Conservation (phyloP, 2,797 vertebrate species). For the Labeo calbasu region DNA sequence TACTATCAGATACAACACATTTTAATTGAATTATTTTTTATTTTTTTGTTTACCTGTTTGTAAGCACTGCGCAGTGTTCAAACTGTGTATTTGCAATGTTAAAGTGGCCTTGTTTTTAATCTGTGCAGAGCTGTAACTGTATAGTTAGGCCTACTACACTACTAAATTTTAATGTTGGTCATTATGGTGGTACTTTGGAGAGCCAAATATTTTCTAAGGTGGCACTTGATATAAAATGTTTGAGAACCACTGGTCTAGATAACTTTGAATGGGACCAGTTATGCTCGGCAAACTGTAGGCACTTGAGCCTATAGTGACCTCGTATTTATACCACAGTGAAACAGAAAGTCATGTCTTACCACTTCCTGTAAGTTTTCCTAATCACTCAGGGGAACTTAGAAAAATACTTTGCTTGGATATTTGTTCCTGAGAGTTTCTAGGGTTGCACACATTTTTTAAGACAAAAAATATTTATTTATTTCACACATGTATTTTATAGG, state of each 20-base stretch:
- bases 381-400: not conserved
- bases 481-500: not conserved
- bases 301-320: not conserved
- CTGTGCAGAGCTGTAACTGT: too few relatives aligned
- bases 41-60: too few relatives aligned
- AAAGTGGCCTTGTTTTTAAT: too few relatives aligned
- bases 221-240: too few relatives aligned
- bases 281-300: not conserved
- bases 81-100: too few relatives aligned
- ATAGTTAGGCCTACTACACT: too few relatives aligned
- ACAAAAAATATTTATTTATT: not conserved
- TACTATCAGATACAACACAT: too few relatives aligned
- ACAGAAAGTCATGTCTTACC: not conserved
- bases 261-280: not conserved
- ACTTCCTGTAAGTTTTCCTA: not conserved
- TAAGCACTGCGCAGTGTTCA: too few relatives aligned
- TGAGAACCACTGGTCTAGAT: not conserved
- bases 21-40: too few relatives aligned
- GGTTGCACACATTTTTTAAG: not conserved
- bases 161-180: too few relatives aligned
- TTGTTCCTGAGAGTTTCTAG: not conserved
- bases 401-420: not conserved
- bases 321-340: not conserved
- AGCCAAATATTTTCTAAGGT: too few relatives aligned
- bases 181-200: too few relatives aligned